These are phyloP conservation scores for Dreissena polymorpha DNA, from an alignment of 1,140 invertebrate genomes.

Conservation along the genomic window DNA sequence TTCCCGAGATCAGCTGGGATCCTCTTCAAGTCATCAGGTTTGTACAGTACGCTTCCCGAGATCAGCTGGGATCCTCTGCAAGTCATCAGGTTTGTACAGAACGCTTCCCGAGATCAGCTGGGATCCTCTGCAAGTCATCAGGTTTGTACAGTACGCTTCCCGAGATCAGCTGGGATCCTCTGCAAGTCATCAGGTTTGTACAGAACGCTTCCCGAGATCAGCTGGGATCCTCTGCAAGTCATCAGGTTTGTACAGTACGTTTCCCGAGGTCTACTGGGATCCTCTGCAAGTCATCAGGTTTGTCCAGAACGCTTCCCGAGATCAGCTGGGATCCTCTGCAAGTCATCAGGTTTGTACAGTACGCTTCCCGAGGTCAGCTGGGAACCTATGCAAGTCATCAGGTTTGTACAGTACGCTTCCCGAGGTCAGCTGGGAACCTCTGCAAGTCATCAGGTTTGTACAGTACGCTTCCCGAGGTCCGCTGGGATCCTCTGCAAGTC, in stretches of 20 bases:
- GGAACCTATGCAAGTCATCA: too few relatives aligned
- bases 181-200: too few relatives aligned
- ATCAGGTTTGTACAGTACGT: too few relatives aligned
- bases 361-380: slow-evolving; percentile 10
- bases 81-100: too few relatives aligned
- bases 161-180: slow-evolving; percentile 1
- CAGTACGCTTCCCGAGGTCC: not conserved
- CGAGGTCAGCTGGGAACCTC: not conserved
- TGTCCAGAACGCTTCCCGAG: not conserved
- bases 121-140: too few relatives aligned
- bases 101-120: slow-evolving; percentile 14
- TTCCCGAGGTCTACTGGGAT: not conserved
- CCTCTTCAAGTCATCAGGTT: too few relatives aligned
- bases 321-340: not conserved
- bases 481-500: not conserved
- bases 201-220: slow-evolving; percentile 3
- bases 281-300: too few relatives aligned
- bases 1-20: slow-evolving; percentile 6
- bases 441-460: too few relatives aligned
- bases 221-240: not conserved
- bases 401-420: not conserved
- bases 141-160: not conserved
- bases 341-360: too few relatives aligned
- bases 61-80: not conserved
- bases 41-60: not conserved